phyloP scores from a whole-genome alignment of 2,113 vertebrate species.

The Pardalotus punctatus region DNA sequence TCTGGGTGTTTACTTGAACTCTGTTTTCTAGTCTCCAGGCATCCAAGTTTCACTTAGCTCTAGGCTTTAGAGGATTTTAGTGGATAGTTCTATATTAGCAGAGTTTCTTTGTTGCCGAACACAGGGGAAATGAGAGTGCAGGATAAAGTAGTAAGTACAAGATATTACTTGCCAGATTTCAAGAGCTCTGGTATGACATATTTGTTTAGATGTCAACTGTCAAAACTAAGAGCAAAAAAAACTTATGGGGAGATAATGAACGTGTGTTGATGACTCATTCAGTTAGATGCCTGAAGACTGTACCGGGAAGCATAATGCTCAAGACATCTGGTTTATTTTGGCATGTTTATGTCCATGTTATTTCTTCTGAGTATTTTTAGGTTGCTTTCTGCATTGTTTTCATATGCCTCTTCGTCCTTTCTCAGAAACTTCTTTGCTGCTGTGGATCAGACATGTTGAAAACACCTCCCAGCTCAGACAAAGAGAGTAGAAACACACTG shows the following conservation, averaged over 20 bases:
- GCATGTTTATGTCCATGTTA: not conserved
- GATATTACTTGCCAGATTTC: constrained; percentile 8
- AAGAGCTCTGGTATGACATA: not conserved
- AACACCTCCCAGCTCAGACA: constrained; percentile 20
- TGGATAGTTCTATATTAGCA: not conserved
- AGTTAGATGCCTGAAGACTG: not conserved
- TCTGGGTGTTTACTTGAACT: constrained; percentile 54
- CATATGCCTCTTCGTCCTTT: not conserved
- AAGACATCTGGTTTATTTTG: constrained; percentile 37
- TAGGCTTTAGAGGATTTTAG: not conserved
- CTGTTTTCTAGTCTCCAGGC: constrained; percentile 50
- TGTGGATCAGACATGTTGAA: constrained; percentile 9
- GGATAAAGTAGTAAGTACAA: not conserved
- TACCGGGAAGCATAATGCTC: not conserved
- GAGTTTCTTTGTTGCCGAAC: not conserved
- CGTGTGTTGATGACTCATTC: not conserved
- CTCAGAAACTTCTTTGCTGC: not conserved
- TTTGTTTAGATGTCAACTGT: constrained; percentile 9
- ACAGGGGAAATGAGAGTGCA: not conserved
- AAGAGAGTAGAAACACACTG: not conserved
- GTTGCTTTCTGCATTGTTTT: constrained; percentile 4
- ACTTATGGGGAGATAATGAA: not conserved
- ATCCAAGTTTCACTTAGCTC: not conserved
- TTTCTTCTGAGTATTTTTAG: not conserved
- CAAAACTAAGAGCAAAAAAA: not conserved